Conservation (phyloP, 1,140 invertebrate genomes). For the Drosophila quadrilineata region DNA sequence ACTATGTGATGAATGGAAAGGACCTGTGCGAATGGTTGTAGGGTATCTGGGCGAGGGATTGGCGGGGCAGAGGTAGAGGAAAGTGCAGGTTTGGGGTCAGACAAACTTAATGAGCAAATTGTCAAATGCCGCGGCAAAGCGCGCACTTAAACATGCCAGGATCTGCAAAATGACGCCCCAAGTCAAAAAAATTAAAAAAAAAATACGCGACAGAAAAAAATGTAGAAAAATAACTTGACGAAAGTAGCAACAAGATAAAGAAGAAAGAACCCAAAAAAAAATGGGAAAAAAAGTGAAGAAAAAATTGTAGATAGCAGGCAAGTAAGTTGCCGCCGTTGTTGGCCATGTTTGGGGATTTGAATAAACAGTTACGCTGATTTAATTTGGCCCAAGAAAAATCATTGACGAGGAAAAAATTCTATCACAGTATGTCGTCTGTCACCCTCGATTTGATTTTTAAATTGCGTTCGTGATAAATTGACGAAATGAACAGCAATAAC, state of each 20-base stretch:
- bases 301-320: neutral
- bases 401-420: conserved; percentile 58
- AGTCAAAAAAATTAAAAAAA: conserved; percentile 11
- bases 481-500: conserved; percentile 80
- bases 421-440: conserved; percentile 79
- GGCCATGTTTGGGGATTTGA: conserved; percentile 75
- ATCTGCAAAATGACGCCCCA: conserved; percentile 26
- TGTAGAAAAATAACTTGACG: conserved; percentile 71
- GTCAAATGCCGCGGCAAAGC: conserved; percentile 79
- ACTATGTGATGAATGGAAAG: conserved; percentile 7
- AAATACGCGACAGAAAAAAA: conserved; percentile 12
- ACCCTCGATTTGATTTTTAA: conserved; percentile 81
- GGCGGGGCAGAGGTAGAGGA: neutral
- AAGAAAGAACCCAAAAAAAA: neutral
- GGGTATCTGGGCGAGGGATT: neutral
- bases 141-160: conserved; percentile 72
- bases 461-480: conserved; percentile 80
- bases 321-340: conserved; percentile 59
- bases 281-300: neutral
- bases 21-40: neutral
- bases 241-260: conserved; percentile 38
- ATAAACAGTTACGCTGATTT: conserved; percentile 81
- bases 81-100: conserved; percentile 50
- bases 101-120: conserved; percentile 81
- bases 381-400: conserved; percentile 55